Evolutionary conservation across 2,888 invertebrate species (phyloP).

Genomic region (Thymelicus lineola): DNA sequence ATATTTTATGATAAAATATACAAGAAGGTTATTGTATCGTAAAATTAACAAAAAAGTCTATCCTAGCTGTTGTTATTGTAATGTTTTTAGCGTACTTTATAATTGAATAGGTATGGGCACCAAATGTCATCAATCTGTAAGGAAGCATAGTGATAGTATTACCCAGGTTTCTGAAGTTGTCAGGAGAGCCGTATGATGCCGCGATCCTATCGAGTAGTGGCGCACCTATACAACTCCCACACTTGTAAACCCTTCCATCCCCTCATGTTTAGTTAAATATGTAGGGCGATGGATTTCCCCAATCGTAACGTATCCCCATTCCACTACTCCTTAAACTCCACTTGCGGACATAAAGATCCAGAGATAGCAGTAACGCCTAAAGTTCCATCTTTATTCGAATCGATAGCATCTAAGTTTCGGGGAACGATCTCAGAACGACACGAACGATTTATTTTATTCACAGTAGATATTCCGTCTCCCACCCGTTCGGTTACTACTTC

Average conservation of each 20-base stretch:
- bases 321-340: constrained; percentile 15
- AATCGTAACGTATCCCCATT: constrained; percentile 5
- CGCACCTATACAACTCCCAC: background rate
- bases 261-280: constrained; percentile 5
- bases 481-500: constrained; percentile 39
- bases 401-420: constrained; percentile 43
- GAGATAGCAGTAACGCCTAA: constrained; percentile 41
- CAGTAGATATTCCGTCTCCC: constrained; percentile 31
- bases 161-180: no score
- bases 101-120: no score
- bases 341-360: constrained; percentile 34
- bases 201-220: no score
- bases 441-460: constrained; percentile 42
- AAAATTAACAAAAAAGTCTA: no score
- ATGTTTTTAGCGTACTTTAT: no score
- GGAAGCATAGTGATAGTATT: no score
- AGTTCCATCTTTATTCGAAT: constrained; percentile 43
- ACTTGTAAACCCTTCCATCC: background rate
- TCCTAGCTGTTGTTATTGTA: no score
- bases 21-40: no score
- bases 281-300: constrained; percentile 12
- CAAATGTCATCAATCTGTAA: no score
- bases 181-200: no score
- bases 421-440: constrained; percentile 41
- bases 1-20: no score